Percentiles rank a stretch among this genome's conserved stretches.
phyloP scores from a whole-genome alignment of 1,140 invertebrate species.

The Saccostrea cuccullata region DNA sequence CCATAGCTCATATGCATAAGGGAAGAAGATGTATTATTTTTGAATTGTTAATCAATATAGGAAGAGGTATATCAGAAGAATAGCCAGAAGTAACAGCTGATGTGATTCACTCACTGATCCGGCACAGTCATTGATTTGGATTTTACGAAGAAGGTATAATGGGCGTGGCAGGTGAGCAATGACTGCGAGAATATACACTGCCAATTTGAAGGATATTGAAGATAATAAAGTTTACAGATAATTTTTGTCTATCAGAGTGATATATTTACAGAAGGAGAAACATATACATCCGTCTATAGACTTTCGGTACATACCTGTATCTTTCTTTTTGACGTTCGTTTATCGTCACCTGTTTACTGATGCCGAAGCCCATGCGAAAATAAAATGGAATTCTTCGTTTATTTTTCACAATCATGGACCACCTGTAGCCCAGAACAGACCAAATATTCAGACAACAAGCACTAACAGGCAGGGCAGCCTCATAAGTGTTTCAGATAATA shows the following conservation, averaged over 20 bases:
- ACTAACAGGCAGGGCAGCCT: background rate
- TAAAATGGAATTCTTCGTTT: background rate
- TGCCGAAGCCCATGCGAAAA: slow-evolving; percentile 52
- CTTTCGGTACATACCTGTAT: slow-evolving; percentile 11
- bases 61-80: background rate
- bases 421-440: background rate
- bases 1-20: background rate
- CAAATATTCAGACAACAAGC: background rate
- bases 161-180: background rate
- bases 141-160: background rate
- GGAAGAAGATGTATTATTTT: background rate
- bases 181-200: background rate
- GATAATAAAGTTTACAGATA: no score
- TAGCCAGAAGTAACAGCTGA: background rate
- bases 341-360: slow-evolving; percentile 50
- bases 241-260: no score
- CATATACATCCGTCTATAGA: background rate
- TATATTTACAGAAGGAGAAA: no score
- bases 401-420: slow-evolving; percentile 25
- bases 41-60: slow-evolving; percentile 15
- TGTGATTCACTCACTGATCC: slow-evolving; percentile 9
- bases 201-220: no score
- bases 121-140: background rate
- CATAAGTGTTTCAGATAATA: background rate
- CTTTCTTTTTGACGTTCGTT: slow-evolving; percentile 32